A percentile compares a stretch with the other conserved stretches of the same genome.
phyloP scores from a whole-genome alignment of 2,113 vertebrate species.

The Hippocampus zosterae region DNA sequence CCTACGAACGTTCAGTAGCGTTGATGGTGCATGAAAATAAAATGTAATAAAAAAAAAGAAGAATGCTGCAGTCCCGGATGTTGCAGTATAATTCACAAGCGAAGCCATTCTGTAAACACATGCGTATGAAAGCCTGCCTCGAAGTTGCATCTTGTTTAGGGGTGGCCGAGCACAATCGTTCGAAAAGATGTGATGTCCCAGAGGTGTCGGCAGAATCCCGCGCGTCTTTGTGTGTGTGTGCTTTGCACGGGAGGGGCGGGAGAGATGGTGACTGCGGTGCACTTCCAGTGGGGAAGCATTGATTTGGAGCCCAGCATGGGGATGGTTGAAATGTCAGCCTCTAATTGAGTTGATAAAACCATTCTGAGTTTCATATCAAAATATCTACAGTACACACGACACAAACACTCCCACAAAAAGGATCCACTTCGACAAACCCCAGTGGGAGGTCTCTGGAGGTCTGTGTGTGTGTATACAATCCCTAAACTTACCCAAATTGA shows the following conservation, averaged over 20 bases:
- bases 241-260: slow-evolving; percentile 30
- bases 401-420: slow-evolving; percentile 36
- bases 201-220: slow-evolving; percentile 13
- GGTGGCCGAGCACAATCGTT: slow-evolving; percentile 41
- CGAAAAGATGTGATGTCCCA: slow-evolving; percentile 46
- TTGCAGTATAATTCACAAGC: slow-evolving; percentile 36
- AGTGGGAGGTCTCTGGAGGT: slow-evolving; percentile 24
- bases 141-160: slow-evolving; percentile 34
- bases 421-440: slow-evolving; percentile 41
- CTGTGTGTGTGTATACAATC: slow-evolving; percentile 6
- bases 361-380: slow-evolving; percentile 47
- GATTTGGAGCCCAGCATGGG: slow-evolving; percentile 58
- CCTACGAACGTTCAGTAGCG: slow-evolving; percentile 19
- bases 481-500: slow-evolving; percentile 1
- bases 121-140: slow-evolving; percentile 47
- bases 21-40: slow-evolving; percentile 15
- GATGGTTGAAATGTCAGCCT: slow-evolving; percentile 69
- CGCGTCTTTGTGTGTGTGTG: slow-evolving; percentile 18
- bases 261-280: slow-evolving; percentile 61
- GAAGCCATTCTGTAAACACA: slow-evolving; percentile 19
- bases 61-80: slow-evolving; percentile 27
- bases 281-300: slow-evolving; percentile 61
- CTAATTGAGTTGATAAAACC: slow-evolving; percentile 74
- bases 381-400: slow-evolving; percentile 39
- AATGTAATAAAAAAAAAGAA: slow-evolving; percentile 6